Conservation (phyloP, 2,888 invertebrate species). For the Eledona agricola region DNA sequence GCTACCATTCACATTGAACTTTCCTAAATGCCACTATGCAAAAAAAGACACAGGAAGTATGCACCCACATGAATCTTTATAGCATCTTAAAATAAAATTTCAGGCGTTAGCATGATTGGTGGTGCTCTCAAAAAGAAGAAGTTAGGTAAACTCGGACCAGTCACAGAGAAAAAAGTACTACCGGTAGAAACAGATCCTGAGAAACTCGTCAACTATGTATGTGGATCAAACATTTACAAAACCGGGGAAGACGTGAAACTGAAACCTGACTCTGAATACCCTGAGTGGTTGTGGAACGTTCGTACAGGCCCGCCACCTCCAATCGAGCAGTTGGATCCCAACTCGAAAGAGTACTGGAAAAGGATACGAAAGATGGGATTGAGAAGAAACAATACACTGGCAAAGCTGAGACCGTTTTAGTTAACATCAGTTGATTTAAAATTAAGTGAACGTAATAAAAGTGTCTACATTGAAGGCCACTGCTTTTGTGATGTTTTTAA, state of each 20-base stretch:
- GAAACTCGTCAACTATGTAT: conserved; percentile 78
- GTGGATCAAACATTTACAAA: conserved; percentile 85
- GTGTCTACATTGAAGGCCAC: conserved; percentile 38
- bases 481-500: conserved; percentile 32
- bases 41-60: conserved; percentile 53
- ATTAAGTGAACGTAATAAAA: conserved; percentile 29
- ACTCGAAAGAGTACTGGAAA: conserved; percentile 84
- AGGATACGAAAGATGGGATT: conserved; percentile 73
- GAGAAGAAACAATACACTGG: conserved; percentile 70
- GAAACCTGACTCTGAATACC: conserved; percentile 84
- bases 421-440: too few relatives aligned
- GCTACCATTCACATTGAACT: conserved; percentile 40
- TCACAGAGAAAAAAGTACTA: conserved; percentile 75
- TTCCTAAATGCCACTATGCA: conserved; percentile 51
- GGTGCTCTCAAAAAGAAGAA: conserved; percentile 68
- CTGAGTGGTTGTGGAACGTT: conserved; percentile 90
- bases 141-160: conserved; percentile 68
- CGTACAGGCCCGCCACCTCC: conserved; percentile 70
- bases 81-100: conserved; percentile 28
- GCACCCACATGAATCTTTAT: conserved; percentile 4
- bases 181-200: conserved; percentile 87
- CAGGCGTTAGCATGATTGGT: conserved; percentile 59
- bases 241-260: conserved; percentile 83
- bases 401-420: conserved; percentile 70
- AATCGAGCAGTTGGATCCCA: conserved; percentile 80